Conservation (phyloP, 2,888 invertebrate species). For the Rhogogaster chlorosoma region DNA sequence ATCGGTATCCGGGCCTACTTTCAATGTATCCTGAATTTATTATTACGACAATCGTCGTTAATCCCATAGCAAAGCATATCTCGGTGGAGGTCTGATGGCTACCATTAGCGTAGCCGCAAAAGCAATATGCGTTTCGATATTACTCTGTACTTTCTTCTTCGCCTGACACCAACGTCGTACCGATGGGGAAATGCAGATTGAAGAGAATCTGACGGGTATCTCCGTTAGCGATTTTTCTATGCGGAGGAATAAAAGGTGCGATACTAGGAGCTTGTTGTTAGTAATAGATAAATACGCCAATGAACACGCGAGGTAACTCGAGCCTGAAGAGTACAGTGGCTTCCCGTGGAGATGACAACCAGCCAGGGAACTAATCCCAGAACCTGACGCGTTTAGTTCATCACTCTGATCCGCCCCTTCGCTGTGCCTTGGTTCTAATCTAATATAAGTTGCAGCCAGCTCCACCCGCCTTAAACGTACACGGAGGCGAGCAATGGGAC, state of each 20-base stretch:
- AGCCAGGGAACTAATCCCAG: constrained; percentile 65
- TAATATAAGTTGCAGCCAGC: constrained; percentile 45
- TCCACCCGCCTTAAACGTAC: constrained; percentile 23
- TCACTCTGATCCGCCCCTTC: constrained; percentile 54
- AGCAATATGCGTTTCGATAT: background rate
- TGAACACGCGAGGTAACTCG: constrained; percentile 39
- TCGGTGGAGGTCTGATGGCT: background rate
- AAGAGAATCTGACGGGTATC: background rate
- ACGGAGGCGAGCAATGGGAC: constrained; percentile 28
- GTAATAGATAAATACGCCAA: constrained; percentile 27
- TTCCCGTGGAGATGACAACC: constrained; percentile 69
- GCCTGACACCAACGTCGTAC: background rate
- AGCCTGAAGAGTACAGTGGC: constrained; percentile 59
- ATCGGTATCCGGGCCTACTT: background rate
- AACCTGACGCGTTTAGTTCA: constrained; percentile 62
- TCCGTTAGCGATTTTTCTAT: background rate
- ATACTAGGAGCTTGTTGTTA: too few species aligned
- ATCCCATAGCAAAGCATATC: background rate
- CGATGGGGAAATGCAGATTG: background rate
- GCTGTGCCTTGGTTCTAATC: constrained; percentile 45
- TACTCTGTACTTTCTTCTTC: background rate
- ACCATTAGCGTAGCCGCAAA: constrained; percentile 8
- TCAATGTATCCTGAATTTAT: background rate
- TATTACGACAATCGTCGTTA: background rate
- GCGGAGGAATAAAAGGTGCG: background rate